These are phyloP conservation scores for Castor canadensis DNA, from an alignment of 2,113 vertebrate species.

Conservation along the genomic window DNA sequence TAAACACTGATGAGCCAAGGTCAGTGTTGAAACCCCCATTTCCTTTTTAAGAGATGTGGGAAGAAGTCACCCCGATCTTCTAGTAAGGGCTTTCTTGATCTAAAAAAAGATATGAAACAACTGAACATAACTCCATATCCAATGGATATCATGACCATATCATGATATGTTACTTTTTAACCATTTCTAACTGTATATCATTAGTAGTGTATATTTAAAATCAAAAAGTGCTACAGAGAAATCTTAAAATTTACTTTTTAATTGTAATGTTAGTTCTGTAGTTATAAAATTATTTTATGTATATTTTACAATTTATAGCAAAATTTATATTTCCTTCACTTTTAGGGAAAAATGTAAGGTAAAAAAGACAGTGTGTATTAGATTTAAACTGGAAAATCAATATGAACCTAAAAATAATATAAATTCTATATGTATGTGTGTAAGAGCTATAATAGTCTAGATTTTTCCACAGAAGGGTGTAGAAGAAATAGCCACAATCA, in stretches of 20 bases:
- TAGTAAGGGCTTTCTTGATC: not conserved
- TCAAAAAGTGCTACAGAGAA: not conserved
- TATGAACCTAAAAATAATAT: not conserved
- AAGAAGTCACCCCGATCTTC: not conserved
- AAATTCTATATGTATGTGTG: not conserved
- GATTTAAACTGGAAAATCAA: constrained; percentile 26
- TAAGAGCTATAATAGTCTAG: not conserved
- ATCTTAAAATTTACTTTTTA: not conserved
- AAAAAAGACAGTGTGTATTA: constrained; percentile 17
- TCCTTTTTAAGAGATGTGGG: not conserved
- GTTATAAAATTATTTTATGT: constrained; percentile 22
- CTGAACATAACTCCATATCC: not conserved
- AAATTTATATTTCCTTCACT: not conserved
- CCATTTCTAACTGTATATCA: not conserved
- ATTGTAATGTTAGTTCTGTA: not conserved
- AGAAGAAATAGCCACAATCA: not conserved
- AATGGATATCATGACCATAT: not conserved
- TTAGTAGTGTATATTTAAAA: not conserved
- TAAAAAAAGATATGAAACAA: not conserved
- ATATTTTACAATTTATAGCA: not conserved
- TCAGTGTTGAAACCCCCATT: not conserved
- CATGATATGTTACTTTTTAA: not conserved
- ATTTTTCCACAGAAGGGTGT: not conserved
- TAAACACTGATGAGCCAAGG: not conserved
- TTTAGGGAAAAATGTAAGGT: not conserved